These are phyloP conservation scores for Ptychadena robeensis DNA, from an alignment of 2,797 vertebrate genomes.

Conservation along the genomic window DNA sequence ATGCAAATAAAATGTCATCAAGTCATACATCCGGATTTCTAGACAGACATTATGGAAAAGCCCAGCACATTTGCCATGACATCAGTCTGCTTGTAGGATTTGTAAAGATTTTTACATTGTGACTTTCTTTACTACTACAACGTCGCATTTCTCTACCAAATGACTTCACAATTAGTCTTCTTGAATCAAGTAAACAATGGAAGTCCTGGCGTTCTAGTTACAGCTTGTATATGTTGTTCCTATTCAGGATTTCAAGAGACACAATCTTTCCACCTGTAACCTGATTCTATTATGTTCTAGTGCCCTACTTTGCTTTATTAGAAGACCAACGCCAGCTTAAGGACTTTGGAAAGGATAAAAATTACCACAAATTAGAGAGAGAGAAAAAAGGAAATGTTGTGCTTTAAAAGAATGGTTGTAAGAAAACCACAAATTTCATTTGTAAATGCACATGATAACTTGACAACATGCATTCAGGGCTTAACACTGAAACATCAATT, in stretches of 20 bases:
- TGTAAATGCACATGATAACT: too few relatives aligned
- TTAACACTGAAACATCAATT: too few relatives aligned
- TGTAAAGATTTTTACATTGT: neutral
- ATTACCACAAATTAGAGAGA: neutral
- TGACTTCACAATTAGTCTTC: neutral
- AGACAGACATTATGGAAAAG: neutral
- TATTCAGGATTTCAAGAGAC: neutral
- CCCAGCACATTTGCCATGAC: neutral
- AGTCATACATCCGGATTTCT: neutral
- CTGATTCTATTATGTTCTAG: slow-evolving; percentile 18
- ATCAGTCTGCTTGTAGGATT: neutral
- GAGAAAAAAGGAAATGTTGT: neutral
- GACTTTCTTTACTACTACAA: neutral
- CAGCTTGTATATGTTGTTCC: neutral
- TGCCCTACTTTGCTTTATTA: neutral
- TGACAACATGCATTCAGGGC: neutral
- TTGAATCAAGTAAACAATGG: neutral
- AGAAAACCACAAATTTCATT: neutral
- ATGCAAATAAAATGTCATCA: neutral
- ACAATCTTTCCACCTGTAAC: slow-evolving; percentile 52
- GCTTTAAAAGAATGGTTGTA: neutral
- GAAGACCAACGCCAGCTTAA: neutral
- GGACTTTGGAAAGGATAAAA: neutral
- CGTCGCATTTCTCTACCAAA: neutral
- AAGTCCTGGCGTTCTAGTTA: neutral